phyloP scores from a whole-genome alignment of 2,113 vertebrate genomes.

The Gulo gulo region DNA sequence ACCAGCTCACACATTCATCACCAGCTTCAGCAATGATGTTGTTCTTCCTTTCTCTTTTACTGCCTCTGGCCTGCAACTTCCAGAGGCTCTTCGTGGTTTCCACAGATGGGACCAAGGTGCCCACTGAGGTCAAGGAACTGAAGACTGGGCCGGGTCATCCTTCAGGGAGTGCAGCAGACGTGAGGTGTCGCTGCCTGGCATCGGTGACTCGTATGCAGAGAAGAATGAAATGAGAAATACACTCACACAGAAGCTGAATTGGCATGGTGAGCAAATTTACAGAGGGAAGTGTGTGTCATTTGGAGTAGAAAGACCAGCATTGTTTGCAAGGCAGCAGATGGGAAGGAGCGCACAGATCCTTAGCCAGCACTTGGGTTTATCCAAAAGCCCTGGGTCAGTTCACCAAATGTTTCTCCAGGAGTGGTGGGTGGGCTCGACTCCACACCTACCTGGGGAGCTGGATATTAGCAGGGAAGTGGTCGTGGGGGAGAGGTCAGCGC shows the following conservation, averaged over 20 bases:
- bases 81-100: background rate
- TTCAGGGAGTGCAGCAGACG: background rate
- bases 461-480: background rate
- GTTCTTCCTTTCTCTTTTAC: background rate
- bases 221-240: constrained; percentile 36
- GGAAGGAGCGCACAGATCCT: background rate
- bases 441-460: background rate
- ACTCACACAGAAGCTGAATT: constrained; percentile 47
- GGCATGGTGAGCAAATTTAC: background rate
- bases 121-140: background rate
- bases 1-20: fast-evolving
- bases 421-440: background rate
- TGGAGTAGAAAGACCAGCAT: constrained; percentile 36
- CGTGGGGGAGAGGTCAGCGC: fast-evolving
- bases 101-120: background rate
- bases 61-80: fast-evolving
- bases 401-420: background rate
- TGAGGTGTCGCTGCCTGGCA: background rate
- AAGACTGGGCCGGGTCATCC: background rate
- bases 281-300: background rate
- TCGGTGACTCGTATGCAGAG: constrained; percentile 25
- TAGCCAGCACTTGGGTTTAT: background rate
- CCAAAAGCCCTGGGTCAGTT: background rate
- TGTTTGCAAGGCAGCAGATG: constrained; percentile 43
- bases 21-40: background rate